Percentiles rank a stretch among this genome's conserved stretches.
Conservation (phyloP, 2,888 invertebrate species). For the Aspidiotus destructor region DNA sequence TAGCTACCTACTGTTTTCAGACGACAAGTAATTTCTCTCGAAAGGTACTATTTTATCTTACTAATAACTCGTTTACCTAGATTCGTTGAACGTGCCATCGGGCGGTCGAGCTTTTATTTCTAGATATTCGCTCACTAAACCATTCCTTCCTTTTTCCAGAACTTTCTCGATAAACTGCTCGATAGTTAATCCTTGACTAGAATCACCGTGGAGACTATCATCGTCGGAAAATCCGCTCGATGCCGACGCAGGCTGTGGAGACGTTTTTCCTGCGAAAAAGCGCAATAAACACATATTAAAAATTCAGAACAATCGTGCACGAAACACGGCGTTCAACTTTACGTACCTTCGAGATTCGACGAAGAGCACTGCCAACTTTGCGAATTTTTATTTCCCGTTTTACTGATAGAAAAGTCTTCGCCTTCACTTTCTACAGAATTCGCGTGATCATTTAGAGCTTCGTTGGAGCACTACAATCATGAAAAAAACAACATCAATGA, state of each 20-base stretch:
- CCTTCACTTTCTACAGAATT: conserved; percentile 29
- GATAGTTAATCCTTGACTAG: conserved; percentile 54
- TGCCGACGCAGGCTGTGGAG: conserved; percentile 50
- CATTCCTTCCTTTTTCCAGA: conserved; percentile 64
- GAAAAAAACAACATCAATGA: no score
- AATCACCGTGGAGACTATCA: conserved; percentile 66
- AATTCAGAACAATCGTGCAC: background rate
- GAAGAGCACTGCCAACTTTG: conserved; percentile 28
- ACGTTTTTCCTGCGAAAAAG: conserved; percentile 36
- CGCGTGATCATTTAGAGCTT: conserved; percentile 15
- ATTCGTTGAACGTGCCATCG: conserved; percentile 76
- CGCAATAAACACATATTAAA: background rate
- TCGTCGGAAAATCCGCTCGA: conserved; percentile 83
- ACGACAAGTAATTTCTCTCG: no score
- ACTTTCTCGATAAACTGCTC: conserved; percentile 67
- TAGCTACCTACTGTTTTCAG: no score
- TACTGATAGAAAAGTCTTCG: conserved; percentile 18
- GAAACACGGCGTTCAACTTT: background rate
- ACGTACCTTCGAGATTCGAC: conserved; percentile 29
- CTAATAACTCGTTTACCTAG: conserved; percentile 62
- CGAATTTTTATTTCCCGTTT: conserved; percentile 33
- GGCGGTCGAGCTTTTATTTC: conserved; percentile 76
- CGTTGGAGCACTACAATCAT: background rate
- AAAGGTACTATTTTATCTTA: background rate
- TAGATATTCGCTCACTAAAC: conserved; percentile 76